Evolutionary conservation across 2,113 vertebrate genomes (phyloP).

Genomic region (Crotalus viridis): DNA sequence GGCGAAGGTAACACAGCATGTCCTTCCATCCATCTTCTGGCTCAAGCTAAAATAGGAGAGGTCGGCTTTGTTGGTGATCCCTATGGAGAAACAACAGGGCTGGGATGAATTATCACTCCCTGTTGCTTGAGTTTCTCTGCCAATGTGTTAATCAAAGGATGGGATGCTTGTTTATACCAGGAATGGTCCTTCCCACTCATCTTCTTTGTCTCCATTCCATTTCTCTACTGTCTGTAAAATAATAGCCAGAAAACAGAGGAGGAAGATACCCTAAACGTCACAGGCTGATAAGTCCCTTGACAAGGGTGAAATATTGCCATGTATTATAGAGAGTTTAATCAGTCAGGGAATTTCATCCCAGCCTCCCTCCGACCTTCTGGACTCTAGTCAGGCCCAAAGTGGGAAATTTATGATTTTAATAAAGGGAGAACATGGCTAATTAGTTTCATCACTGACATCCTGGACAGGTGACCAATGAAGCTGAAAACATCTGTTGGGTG

Average conservation of each 20-base stretch:
- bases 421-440: constrained; percentile 66
- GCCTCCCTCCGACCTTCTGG: constrained; percentile 61
- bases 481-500: constrained; percentile 27
- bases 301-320: constrained; percentile 54
- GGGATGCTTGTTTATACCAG: constrained; percentile 22
- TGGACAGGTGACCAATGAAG: not conserved
- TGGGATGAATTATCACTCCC: not conserved
- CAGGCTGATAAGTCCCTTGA: constrained; percentile 43
- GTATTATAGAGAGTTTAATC: constrained; percentile 56
- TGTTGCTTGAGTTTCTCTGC: not conserved
- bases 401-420: constrained; percentile 76
- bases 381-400: constrained; percentile 24
- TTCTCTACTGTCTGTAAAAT: constrained; percentile 37
- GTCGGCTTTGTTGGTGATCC: not conserved
- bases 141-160: constrained; percentile 19
- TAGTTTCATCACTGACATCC: constrained; percentile 60
- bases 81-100: not conserved
- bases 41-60: not conserved
- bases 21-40: not conserved
- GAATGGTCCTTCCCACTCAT: constrained; percentile 37
- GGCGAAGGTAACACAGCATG: not conserved
- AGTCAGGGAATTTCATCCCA: constrained; percentile 59
- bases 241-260: constrained; percentile 46
- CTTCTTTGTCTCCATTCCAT: not conserved
- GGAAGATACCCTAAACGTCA: constrained; percentile 20